A percentile compares a stretch with the other conserved stretches of the same genome.
Evolutionary conservation across 2,113 vertebrate species (phyloP).

Genomic region (Bufo bufo): DNA sequence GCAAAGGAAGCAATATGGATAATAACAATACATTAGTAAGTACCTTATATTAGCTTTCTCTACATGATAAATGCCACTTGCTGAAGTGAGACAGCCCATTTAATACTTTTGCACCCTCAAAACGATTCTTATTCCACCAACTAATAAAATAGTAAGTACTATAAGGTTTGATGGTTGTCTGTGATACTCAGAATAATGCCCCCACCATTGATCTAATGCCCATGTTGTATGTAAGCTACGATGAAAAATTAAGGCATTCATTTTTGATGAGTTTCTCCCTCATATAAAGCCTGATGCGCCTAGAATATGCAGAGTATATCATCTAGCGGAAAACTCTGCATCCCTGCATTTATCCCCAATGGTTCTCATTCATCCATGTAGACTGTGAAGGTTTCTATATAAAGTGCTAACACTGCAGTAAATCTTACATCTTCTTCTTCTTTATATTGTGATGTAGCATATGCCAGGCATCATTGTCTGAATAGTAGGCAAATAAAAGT

Average conservation of each 20-base stretch:
- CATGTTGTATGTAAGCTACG: background rate
- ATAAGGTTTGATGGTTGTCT: too few relatives aligned
- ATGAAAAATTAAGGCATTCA: background rate
- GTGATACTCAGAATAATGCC: too few relatives aligned
- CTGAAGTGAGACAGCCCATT: too few relatives aligned
- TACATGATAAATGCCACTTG: too few relatives aligned
- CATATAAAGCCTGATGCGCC: background rate
- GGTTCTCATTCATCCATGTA: slow-evolving; percentile 18
- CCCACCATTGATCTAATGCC: background rate
- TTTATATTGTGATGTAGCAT: background rate
- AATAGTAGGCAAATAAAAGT: slow-evolving; percentile 5
- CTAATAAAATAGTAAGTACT: too few relatives aligned
- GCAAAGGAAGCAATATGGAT: too few relatives aligned
- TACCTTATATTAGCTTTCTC: too few relatives aligned
- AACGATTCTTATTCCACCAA: too few relatives aligned
- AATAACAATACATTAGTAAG: too few relatives aligned
- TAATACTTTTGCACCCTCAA: too few relatives aligned
- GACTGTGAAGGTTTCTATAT: background rate
- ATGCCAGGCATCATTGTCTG: background rate
- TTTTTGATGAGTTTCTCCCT: background rate
- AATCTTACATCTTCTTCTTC: background rate
- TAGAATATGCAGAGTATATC: slow-evolving; percentile 16
- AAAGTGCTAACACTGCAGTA: slow-evolving; percentile 19
- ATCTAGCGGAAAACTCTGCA: background rate
- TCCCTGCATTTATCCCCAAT: slow-evolving; percentile 3